These are phyloP conservation scores for Caenorhabditis macrosperma DNA, from an alignment of 2,888 invertebrate genomes.

Conservation along the genomic window DNA sequence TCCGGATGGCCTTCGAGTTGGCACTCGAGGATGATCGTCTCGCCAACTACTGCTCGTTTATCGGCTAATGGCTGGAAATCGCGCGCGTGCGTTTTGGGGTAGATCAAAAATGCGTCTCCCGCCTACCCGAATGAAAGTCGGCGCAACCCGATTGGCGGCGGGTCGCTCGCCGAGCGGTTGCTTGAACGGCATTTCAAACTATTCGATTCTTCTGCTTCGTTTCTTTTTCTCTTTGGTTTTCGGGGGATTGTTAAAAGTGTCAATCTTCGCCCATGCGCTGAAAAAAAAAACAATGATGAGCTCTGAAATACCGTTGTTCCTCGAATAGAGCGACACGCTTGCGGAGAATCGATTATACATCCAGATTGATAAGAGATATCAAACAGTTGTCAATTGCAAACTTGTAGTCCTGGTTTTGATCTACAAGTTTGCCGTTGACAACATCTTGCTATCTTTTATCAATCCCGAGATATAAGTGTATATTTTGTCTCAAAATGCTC, in stretches of 20 bases:
- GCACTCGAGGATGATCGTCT: conserved; percentile 79
- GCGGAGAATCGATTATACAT: no score
- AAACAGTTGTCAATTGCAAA: no score
- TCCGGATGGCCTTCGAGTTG: conserved; percentile 80
- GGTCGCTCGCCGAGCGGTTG: conserved; percentile 77
- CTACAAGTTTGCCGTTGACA: no score
- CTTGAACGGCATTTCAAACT: conserved; percentile 76
- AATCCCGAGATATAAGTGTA: no score
- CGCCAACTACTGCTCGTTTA: conserved; percentile 80
- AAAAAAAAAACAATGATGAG: no score
- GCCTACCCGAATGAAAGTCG: conserved; percentile 76
- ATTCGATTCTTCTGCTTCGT: conserved; percentile 2
- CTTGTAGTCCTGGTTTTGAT: no score
- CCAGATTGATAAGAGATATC: no score
- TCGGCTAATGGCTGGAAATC: conserved; percentile 77
- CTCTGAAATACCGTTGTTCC: no score
- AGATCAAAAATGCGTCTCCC: no score
- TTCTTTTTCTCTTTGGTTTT: conserved; percentile 2
- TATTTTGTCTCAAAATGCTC: no score
- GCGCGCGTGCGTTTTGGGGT: background rate
- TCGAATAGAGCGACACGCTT: no score
- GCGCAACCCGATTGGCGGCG: conserved; percentile 75
- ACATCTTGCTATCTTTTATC: no score
- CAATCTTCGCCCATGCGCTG: conserved; percentile 29
- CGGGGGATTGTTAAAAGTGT: background rate